Conservation (phyloP, 2,888 invertebrate genomes). For the Pardosa pseudoannulata region DNA sequence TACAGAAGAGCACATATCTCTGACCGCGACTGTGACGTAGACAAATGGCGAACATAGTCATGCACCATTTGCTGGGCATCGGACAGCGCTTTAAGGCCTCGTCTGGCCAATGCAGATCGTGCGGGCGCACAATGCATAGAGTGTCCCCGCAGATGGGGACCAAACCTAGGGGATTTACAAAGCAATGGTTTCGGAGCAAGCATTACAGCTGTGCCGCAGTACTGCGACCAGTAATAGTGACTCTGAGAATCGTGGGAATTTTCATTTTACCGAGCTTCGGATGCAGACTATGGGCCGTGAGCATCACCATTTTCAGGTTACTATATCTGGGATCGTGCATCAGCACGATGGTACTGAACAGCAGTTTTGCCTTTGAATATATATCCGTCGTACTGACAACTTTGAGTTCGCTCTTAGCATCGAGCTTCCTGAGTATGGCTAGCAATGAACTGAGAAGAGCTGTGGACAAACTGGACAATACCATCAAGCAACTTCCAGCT, state of each 20-base stretch:
- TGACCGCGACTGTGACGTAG: slow-evolving; percentile 23
- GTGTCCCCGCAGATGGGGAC: slow-evolving; percentile 38
- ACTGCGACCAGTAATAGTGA: slow-evolving; percentile 46
- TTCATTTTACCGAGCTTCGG: slow-evolving; percentile 39
- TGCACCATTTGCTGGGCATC: slow-evolving; percentile 63
- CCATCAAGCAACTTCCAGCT: slow-evolving; percentile 52
- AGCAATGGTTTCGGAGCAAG: slow-evolving; percentile 18
- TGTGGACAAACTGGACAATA: slow-evolving; percentile 50
- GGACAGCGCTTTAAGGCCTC: slow-evolving; percentile 22
- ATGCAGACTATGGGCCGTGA: slow-evolving; percentile 52
- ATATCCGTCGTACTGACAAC: slow-evolving; percentile 69
- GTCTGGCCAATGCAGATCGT: slow-evolving; percentile 32
- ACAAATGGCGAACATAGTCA: slow-evolving; percentile 60
- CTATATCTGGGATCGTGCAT: slow-evolving; percentile 58
- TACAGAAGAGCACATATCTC: not conserved
- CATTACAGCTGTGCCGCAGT: slow-evolving; percentile 54
- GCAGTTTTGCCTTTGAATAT: slow-evolving; percentile 63
- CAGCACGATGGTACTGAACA: slow-evolving; percentile 58
- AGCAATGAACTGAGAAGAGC: slow-evolving; percentile 42
- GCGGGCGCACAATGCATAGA: slow-evolving; percentile 41
- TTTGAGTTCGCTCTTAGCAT: slow-evolving; percentile 42
- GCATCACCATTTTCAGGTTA: slow-evolving; percentile 42
- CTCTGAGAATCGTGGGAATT: slow-evolving; percentile 52
- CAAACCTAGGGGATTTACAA: slow-evolving; percentile 21
- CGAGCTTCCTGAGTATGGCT: slow-evolving; percentile 36